These are phyloP conservation scores for Perca flavescens DNA, from an alignment of 2,113 vertebrate genomes.

Conservation along the genomic window DNA sequence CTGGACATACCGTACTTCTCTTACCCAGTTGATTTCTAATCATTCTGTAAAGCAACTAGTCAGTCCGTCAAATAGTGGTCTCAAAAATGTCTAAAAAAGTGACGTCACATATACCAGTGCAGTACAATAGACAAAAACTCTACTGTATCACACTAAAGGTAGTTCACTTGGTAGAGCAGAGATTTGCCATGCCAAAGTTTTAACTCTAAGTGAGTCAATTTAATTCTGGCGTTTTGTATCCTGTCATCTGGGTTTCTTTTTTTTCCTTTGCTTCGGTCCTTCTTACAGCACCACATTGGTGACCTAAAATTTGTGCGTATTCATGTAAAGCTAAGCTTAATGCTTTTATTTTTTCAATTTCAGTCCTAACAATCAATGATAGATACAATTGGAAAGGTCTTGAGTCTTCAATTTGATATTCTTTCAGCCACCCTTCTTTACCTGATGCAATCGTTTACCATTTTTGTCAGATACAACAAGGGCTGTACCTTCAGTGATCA, in stretches of 20 bases:
- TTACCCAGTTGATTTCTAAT: background rate
- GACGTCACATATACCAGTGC: no score
- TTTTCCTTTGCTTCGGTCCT: background rate
- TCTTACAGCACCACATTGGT: background rate
- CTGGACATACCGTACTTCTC: background rate
- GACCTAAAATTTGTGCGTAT: background rate
- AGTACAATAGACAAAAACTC: background rate
- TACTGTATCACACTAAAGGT: background rate
- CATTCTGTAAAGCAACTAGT: background rate
- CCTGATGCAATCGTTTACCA: background rate
- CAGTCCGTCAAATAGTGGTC: background rate
- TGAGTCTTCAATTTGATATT: background rate
- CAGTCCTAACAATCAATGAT: background rate
- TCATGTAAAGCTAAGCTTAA: background rate
- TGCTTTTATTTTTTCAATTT: background rate
- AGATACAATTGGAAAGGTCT: background rate
- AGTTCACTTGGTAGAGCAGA: background rate
- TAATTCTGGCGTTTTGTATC: background rate
- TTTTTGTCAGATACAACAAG: slow-evolving; percentile 68
- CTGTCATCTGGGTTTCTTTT: background rate
- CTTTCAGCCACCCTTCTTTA: background rate
- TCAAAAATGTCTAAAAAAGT: background rate
- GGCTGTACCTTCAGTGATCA: slow-evolving; percentile 82
- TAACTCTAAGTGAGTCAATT: background rate
- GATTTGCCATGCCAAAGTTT: background rate